Evolutionary conservation across 2,113 vertebrate species (phyloP), one percentile per base, ranked within the genome.

Genomic region (Apodemus sylvaticus): DNA sequence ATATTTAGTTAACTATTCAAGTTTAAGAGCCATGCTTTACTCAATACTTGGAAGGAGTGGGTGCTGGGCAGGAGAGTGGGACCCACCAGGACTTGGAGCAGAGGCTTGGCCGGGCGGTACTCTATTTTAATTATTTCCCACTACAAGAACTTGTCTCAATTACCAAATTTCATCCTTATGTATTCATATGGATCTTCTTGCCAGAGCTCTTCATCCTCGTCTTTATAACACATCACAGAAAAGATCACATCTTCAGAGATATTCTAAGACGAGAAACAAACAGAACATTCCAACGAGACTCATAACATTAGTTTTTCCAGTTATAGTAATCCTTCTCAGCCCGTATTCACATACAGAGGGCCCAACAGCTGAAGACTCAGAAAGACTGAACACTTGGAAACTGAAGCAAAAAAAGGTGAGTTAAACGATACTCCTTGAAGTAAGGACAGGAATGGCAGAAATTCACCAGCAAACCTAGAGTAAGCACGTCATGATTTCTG

Each of bases 151-250:
- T 17, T 31, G 60, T 93, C 64, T 71, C 3, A 98, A 98, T 99
- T 98, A 99, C 99, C 99, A 98, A 99, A 99, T 98, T 99, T 99
- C 99, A 99, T 99, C 97, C 99, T 99, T 93, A 99, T 99, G 94
- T 99, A 99, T 95, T 99, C 99, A 62, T 99, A 99, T 0, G 99
- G 99, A 94, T 99, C 99, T 82, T 99, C 99, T 96, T 99, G 99
- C 99, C 99, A 99, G 13, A 99, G 98, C 94, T 99, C 99, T 97
- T 99, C 99, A 89, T 99, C 99, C 97, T 99, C 99, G 16, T 99
- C 99, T 98, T 99, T 99, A 96, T 99, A 99, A 97, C 99, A 99
- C 99, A 99, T 99, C 42, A 99, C 99, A 89, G 99, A 99, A 96
- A 99, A 99, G 97, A 99, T 99, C 85, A 99, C 99, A 64, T 99